Base-by-base conservation (phyloP, 2,888 invertebrate genomes). In the Orthosia gracilis region DNA sequence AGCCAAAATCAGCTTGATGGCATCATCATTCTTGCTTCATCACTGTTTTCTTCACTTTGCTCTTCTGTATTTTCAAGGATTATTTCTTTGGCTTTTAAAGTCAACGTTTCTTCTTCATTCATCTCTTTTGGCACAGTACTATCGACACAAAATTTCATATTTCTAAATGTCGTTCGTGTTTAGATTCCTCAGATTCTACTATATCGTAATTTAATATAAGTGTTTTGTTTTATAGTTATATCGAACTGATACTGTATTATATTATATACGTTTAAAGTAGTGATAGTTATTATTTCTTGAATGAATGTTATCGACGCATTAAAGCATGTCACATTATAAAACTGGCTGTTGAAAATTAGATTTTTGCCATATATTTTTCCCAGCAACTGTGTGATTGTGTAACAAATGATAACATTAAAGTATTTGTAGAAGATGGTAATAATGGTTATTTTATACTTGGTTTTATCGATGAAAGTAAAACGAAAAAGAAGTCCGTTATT, bases 141-240 rank as follows among this genome's bases (percentile, higher is more conserved):
- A 87, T 84, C 81, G 78, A 85, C 79, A 61, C 18, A 40, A 84
- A 72, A 83, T 80, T 85, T 86, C 84, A 82, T 78, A 84, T 88
- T 88, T 88, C 85, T 88, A 84, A 89, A 88, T 93, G 93, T 93
- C 86, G 93, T 94, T 91, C 89, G 93, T 93, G 91, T 89, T 75
- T 93, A 93, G 93, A 91, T 87, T 90, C 85, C 87, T 88, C 80
- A 81, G 81, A 84, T 89, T 85, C 80, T 84, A 40, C 40, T 86
- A 86, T 81, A 89, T 83, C 70, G 85, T 83, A 88, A 82, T 83
- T 87, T 89, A 88, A 83, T 74, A 85, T 89, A 88, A 79, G 76
- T 80, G 72, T 87, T 78, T 66, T 69, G 57, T 65, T 82, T 83
- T 87, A 83, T 93, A 91, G 91, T 86, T 80, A 85, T 91, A 89